Evolutionary conservation across 1,140 invertebrate genomes (phyloP), one percentile per base, ranked within the genome.

Genomic region (Leptinotarsa texana): DNA sequence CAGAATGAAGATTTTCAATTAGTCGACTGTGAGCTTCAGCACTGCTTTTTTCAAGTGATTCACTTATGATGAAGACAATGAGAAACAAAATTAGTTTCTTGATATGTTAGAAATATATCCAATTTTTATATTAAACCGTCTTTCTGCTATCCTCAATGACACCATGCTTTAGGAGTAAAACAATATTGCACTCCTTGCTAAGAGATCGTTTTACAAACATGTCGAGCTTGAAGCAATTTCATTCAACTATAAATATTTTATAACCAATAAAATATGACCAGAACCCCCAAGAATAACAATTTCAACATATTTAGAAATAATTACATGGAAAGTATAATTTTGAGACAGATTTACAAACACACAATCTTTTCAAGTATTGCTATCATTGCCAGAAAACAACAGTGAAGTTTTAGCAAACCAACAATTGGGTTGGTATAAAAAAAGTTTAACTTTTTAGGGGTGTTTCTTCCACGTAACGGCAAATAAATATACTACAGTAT

Each of bases 351-450:
- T 70, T 61, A 42, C 33, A 57, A 6, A 57, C 51, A 57, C 51
- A 18, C 67, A 66, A 75, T 75, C 49, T 69, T 76, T 76, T 69
- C 48, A 69, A 75, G 72, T 80, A 81, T 79, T 79, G 79, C 79
- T 79, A 79, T 63, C 24, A 15, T 21, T 24, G 65, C 27, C 27
- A 67, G 18, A 51, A 49, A 51, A 70, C 69, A 70, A 70, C 49
- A 70, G 69, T 70, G 69, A 70, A 57, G 47, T 42, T 48, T n/a
- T 5, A 42, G 18, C 13, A 42, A 69, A 69, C 22, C 47, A 24
- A 63, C 63, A 63, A 11, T 42, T 42, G 33, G 33, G 33, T 42
- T 42, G 11, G 3, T 42, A 11, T 42, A 11, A 42, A 42, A 42
- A 42, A 42, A 42, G 33, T 42, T 42, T 42, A 3, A 42, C 33